Evolutionary conservation across 2,113 vertebrate genomes (phyloP), one percentile per base, ranked within the genome.

Genomic region (Ascaphus truei): DNA sequence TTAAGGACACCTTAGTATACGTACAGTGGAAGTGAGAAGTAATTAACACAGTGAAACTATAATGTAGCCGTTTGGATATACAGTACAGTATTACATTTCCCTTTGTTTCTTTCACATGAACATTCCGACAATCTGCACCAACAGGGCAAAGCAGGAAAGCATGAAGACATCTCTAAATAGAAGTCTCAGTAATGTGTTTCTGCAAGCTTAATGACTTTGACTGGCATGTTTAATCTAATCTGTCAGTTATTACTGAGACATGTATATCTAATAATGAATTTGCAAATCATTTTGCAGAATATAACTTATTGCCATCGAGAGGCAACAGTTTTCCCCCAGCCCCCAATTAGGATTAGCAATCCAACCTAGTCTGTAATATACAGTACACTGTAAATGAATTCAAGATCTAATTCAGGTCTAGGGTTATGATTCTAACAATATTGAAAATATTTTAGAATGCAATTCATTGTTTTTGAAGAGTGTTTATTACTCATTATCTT

Each of bases 221-320:
- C 41, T 31, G 43, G 23, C 20, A 61, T 73, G 57, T 80, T 72
- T 79, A 73, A 80, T 83, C 75, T 57, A 76, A 76, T 13, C 53
- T 73, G 74, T 78, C 76, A 73, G 55, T 71, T 72, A 84, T 74
- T 77, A 72, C 72, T 74, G 74, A 73, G 59, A 73, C 55, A 74
- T 53, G 64, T 25, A 72, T 77, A 50, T 33, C 33, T 77, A 64
- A 69, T 68, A 81, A 83, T 63, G n/a, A 72, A 65, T 77, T 78
- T 73, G 52, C 27, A 75, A 59, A 79, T 75, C 72, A 0, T 41
- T 51, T 76, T 80, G 59, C 5, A 64, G 62, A 57, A 72, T 0
- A 0, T 59, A 59, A 29, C 66, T 77, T 82, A 15, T 23, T 34
- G 41, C 68, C 18, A 39, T 34, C n/a, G 23, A 68, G 48, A 16